A percentile compares a stretch with the other conserved stretches of the same genome.
Evolutionary conservation across 2,113 vertebrate species (phyloP).

Genomic region (Hucho hucho): DNA sequence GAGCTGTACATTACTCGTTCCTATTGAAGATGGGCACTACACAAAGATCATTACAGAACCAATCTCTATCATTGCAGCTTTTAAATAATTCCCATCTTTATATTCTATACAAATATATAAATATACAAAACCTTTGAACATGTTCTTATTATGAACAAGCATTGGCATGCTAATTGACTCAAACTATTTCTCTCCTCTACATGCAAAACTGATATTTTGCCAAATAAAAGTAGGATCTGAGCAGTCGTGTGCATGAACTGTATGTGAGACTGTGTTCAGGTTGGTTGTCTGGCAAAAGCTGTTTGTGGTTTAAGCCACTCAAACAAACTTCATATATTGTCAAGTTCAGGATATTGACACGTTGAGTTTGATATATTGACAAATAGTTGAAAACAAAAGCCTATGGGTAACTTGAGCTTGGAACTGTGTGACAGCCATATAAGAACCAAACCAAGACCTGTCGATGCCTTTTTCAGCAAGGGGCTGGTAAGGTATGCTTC

Average conservation of each 20-base stretch:
- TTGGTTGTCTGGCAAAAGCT: slow-evolving; percentile 32
- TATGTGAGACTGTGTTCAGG: slow-evolving; percentile 5
- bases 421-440: slow-evolving; percentile 75
- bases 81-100: slow-evolving; percentile 68
- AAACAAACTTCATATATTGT: slow-evolving; percentile 15
- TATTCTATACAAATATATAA: slow-evolving; percentile 78
- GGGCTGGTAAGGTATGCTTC: slow-evolving; percentile 24
- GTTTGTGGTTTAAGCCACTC: not conserved
- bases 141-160: slow-evolving; percentile 58
- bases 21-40: slow-evolving; percentile 25
- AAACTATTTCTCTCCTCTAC: slow-evolving; percentile 44
- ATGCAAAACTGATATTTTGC: slow-evolving; percentile 45
- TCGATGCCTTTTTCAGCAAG: too few species aligned
- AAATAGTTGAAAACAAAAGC: slow-evolving; percentile 58
- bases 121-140: slow-evolving; percentile 67
- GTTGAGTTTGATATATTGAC: slow-evolving; percentile 38
- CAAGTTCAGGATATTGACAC: slow-evolving; percentile 15
- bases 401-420: slow-evolving; percentile 43
- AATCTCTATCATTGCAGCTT: slow-evolving; percentile 39
- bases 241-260: slow-evolving; percentile 8
- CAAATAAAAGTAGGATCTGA: slow-evolving; percentile 34
- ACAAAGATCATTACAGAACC: slow-evolving; percentile 43
- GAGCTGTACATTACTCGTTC: slow-evolving; percentile 22
- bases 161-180: slow-evolving; percentile 64
- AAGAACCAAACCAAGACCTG: slow-evolving; percentile 49